A percentile compares a stretch with the other conserved stretches of the same genome.
Conservation (phyloP, 2,113 vertebrate species). For the Nanger granti region DNA sequence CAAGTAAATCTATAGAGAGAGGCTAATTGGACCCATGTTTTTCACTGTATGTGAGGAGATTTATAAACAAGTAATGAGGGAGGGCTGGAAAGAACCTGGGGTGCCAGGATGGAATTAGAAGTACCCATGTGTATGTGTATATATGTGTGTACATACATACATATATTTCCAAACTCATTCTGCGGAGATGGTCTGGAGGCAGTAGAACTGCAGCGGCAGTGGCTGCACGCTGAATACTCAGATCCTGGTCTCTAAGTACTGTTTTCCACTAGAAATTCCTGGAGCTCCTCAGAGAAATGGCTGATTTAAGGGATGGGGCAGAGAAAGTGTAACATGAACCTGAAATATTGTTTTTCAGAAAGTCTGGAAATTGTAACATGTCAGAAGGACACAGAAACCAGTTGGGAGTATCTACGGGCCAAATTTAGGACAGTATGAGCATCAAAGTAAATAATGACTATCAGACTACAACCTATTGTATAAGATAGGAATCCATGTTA, state of each 20-base stretch:
- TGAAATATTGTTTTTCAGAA: not conserved
- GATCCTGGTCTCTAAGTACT: not conserved
- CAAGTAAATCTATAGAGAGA: not conserved
- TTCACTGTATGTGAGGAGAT: not conserved
- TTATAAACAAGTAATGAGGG: not conserved
- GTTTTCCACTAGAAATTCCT: not conserved
- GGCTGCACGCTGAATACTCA: not conserved
- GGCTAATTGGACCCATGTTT: not conserved
- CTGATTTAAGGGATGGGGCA: not conserved
- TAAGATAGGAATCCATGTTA: not conserved
- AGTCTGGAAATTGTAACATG: not conserved
- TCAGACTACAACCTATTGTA: not conserved
- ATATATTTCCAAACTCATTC: not conserved
- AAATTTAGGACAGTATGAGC: not conserved
- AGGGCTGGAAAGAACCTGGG: not conserved
- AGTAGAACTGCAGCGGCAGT: not conserved
- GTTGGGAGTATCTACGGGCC: not conserved
- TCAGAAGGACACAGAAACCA: not conserved
- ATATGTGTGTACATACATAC: no score
- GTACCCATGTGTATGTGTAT: fast-evolving
- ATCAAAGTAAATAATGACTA: not conserved
- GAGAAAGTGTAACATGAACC: not conserved
- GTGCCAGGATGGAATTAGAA: not conserved
- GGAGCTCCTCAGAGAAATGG: not conserved
- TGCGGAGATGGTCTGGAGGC: not conserved